These are phyloP conservation scores for Andrena flavipes DNA, from an alignment of 2,888 invertebrate species.

Conservation along the genomic window DNA sequence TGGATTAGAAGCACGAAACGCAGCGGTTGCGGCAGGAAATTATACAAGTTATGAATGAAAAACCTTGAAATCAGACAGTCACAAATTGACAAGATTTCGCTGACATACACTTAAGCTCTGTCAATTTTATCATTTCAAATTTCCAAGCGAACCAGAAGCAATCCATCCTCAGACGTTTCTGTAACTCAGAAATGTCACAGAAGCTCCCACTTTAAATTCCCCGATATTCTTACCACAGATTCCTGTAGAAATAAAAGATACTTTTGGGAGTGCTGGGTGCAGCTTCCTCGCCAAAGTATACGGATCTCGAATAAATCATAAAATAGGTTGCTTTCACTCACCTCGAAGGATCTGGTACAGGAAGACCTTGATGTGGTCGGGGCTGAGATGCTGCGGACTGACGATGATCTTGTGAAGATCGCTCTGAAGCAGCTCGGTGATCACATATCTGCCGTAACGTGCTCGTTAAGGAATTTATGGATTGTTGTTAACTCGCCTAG, in stretches of 20 bases:
- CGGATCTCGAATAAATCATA: not conserved
- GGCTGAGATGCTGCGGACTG: constrained; percentile 98
- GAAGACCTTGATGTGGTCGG: constrained; percentile 99
- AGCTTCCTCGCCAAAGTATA: not conserved
- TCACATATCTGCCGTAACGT: constrained; percentile 93
- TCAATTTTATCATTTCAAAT: no score
- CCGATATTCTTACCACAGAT: no score
- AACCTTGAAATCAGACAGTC: no score
- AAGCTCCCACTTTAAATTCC: no score
- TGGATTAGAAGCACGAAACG: not conserved
- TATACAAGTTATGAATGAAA: not conserved
- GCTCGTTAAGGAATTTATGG: constrained; percentile 81
- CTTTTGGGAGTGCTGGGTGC: not conserved
- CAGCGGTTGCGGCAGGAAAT: not conserved
- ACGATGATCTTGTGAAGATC: constrained; percentile 99
- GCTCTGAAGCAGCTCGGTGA: constrained; percentile 99
- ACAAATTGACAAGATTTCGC: no score
- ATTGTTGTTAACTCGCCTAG: constrained; percentile 51
- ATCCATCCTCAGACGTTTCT: no score
- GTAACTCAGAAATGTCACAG: no score
- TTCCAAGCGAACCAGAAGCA: no score
- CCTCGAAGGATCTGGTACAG: constrained; percentile 99
- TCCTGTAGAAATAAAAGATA: no score
- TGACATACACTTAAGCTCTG: no score
- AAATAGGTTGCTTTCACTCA: constrained; percentile 84